phyloP scores from a whole-genome alignment of 2,113 vertebrate genomes.

The Nansenia antarctica region DNA sequence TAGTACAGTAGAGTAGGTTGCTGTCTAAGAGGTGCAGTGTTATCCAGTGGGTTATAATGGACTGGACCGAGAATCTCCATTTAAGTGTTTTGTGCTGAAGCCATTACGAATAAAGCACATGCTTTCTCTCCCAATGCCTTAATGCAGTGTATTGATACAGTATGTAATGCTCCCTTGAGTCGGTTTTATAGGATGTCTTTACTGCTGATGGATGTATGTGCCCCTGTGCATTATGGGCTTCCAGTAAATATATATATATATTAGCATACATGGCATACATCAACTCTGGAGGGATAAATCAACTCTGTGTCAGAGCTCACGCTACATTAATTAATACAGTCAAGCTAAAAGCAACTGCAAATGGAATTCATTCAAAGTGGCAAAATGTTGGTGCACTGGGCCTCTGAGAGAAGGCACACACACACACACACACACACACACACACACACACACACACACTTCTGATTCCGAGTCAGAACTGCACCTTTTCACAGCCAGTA shows the following conservation, averaged over 20 bases:
- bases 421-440: not conserved
- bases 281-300: conserved; percentile 6
- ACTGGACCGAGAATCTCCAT: not conserved
- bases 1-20: too few relatives aligned
- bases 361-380: conserved; percentile 29
- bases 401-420: conserved; percentile 1
- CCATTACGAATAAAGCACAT: not conserved
- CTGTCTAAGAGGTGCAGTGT: too few relatives aligned
- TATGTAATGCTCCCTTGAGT: conserved; percentile 36
- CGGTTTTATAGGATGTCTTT: conserved; percentile 34
- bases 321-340: conserved; percentile 40
- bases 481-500: not conserved
- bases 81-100: not conserved
- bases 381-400: not conserved
- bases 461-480: not conserved
- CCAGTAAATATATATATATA: conserved; percentile 38
- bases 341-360: conserved; percentile 30
- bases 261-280: conserved; percentile 4
- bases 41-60: not conserved
- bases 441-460: not conserved
- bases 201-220: conserved; percentile 46
- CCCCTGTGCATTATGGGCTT: conserved; percentile 19
- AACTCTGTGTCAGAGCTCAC: conserved; percentile 2
- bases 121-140: conserved; percentile 17
- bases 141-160: conserved; percentile 42